These are phyloP conservation scores for Microctonus hyperodae DNA, from an alignment of 2,888 invertebrate genomes.

Conservation along the genomic window DNA sequence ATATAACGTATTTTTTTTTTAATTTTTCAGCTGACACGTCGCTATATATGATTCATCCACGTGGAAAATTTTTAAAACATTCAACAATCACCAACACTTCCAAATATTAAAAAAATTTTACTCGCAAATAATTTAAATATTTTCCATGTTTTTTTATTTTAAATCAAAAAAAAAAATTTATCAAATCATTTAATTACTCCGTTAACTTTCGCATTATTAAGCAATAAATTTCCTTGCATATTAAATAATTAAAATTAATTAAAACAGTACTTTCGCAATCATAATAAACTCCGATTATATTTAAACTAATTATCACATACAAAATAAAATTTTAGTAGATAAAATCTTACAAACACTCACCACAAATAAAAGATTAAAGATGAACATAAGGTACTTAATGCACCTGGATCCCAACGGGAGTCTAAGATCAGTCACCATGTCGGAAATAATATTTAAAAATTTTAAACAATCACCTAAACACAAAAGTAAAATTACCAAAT, in stretches of 20 bases:
- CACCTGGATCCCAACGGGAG: slow-evolving; percentile 66
- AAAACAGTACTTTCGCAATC: too few relatives aligned
- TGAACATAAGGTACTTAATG: slow-evolving; percentile 76
- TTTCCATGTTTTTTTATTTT: too few relatives aligned
- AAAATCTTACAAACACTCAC: slow-evolving; percentile 65
- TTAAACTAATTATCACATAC: too few relatives aligned
- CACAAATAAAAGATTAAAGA: slow-evolving; percentile 78
- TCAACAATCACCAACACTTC: background rate
- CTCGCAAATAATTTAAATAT: too few relatives aligned
- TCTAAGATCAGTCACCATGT: slow-evolving; percentile 47
- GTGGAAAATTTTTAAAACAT: background rate
- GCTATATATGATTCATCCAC: background rate
- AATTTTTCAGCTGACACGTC: background rate
- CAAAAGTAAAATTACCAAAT: too few relatives aligned
- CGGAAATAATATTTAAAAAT: slow-evolving; percentile 23
- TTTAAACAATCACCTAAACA: slow-evolving; percentile 9
- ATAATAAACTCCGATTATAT: too few relatives aligned
- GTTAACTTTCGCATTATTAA: background rate
- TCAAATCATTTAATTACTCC: background rate
- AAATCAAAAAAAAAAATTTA: too few relatives aligned
- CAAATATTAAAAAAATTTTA: too few relatives aligned
- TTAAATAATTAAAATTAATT: too few relatives aligned
- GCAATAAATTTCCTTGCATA: too few relatives aligned
- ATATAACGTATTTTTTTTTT: background rate
- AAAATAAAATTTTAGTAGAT: background rate